Conservation (phyloP, 2,888 invertebrate species). For the Chymomyza fuscimana region DNA sequence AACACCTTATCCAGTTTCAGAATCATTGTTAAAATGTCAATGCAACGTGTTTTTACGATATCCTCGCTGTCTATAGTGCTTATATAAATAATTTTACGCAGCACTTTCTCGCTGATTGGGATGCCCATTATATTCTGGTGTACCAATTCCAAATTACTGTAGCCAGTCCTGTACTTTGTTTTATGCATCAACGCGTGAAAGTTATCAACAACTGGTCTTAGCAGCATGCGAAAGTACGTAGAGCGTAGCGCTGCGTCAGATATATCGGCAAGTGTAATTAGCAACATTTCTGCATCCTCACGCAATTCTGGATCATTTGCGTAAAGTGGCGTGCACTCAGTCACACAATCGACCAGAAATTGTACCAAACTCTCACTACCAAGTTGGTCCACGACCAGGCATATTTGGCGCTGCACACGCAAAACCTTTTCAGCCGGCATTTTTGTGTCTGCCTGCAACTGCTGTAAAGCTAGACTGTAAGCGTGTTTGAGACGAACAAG, state of each 20-base stretch:
- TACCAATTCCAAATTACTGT: conserved; percentile 50
- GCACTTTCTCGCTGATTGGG: conserved; percentile 67
- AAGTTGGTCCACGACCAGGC: conserved; percentile 62
- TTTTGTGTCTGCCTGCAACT: conserved; percentile 13
- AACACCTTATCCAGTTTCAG: conserved; percentile 67
- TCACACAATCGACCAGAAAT: conserved; percentile 59
- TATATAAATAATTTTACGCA: conserved; percentile 65
- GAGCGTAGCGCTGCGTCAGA: conserved; percentile 52
- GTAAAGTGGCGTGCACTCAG: conserved; percentile 56
- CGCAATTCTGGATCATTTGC: conserved; percentile 47
- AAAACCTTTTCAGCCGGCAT: conserved; percentile 30
- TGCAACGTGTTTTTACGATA: conserved; percentile 54
- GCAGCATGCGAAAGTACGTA: conserved; percentile 55
- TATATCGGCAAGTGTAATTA: conserved; percentile 64
- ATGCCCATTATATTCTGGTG: conserved; percentile 70
- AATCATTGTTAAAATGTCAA: conserved; percentile 69
- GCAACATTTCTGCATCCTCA: conserved; percentile 57
- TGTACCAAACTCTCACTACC: conserved; percentile 65
- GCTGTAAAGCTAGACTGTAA: conserved; percentile 37
- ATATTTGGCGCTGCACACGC: conserved; percentile 32
- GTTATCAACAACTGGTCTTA: conserved; percentile 60
- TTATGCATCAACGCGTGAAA: conserved; percentile 74
- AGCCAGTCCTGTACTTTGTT: conserved; percentile 53
- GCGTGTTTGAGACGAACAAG: conserved; percentile 24
- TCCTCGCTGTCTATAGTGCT: conserved; percentile 43